Base-by-base conservation (phyloP, 2,888 invertebrate genomes). In the Nudaria mundana region DNA sequence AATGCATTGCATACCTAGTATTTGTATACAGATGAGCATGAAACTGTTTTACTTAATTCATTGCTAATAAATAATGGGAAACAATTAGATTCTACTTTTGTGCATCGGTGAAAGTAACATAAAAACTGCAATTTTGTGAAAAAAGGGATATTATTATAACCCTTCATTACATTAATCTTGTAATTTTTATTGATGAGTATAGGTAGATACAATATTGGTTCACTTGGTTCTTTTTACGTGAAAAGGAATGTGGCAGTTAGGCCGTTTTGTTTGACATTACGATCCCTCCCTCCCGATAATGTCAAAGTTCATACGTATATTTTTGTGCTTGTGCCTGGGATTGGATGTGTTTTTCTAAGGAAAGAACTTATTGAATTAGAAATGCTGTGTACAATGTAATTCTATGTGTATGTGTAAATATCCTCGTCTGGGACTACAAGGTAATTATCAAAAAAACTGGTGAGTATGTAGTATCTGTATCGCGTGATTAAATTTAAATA, bases 301-400 rank as follows among this genome's bases (percentile, higher is more conserved):
- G 86, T 86, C 86, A 87, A 85, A 87, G 87, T 87, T 86, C 86
- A 84, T 63, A 59, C 52, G 65, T 56, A 45, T 49, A 41, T 8
- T n/a, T n/a, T n/a, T 20, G 20, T 20, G 20, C 40, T 41, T 32
- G 34, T 42, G 37, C 37, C 38, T 47, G 43, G 51, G 51, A n/a
- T n/a, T n/a, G n/a, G n/a, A 52, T 55, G 56, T 56, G 56, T 56
- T 61, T 61, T 57, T 59, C 54, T 56, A 50, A 56, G 52, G 52
- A 60, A 56, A 54, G 47, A 56, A 52, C 48, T 49, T 56, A 63
- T 50, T 60, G 48, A 56, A 57, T 53, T 53, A 52, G 52, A 64
- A 52, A 59, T 56, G 48, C 36, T 22, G 44, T 57, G 31, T 41
- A 14, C 22, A 38, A 30, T 50, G 30, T 45, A 36, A 40, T 29